phyloP scores from a whole-genome alignment of 2,888 invertebrate species.

The Cephus pulcher region DNA sequence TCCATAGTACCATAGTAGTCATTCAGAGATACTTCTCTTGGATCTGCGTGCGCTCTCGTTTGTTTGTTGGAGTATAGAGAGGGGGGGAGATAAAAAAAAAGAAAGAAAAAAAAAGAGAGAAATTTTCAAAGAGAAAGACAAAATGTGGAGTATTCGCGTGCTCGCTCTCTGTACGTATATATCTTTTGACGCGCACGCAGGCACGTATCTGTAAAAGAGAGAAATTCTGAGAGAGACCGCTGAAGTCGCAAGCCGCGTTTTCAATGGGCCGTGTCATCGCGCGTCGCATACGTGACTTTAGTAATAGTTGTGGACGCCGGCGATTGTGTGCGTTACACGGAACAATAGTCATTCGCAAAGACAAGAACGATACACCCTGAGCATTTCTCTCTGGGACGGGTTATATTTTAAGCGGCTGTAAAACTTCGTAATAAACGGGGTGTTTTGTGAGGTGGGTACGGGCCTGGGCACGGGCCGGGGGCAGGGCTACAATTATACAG shows the following conservation, averaged over 20 bases:
- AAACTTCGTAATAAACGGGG: conserved; percentile 52
- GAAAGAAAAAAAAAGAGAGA: conserved; percentile 2
- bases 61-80: conserved; percentile 31
- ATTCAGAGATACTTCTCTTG: conserved; percentile 52
- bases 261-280: conserved; percentile 50
- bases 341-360: conserved; percentile 20
- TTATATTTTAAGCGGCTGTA: conserved; percentile 53
- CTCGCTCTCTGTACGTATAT: background rate
- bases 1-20: conserved; percentile 42
- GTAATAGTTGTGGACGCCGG: background rate
- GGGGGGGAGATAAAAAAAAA: background rate
- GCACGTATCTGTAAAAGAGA: conserved; percentile 1
- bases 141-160: background rate
- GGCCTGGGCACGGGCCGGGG: conserved; percentile 48
- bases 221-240: background rate
- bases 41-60: conserved; percentile 35
- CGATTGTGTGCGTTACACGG: background rate
- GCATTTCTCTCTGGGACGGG: conserved; percentile 26
- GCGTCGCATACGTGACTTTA: conserved; percentile 27
- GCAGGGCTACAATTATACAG: conserved; percentile 56
- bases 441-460: conserved; percentile 37
- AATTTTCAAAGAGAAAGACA: conserved; percentile 11
- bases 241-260: conserved; percentile 27
- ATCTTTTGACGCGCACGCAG: background rate
- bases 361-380: conserved; percentile 14